A percentile compares a stretch with the other conserved stretches of the same genome.
These are phyloP conservation scores for Sebastes matsubarae DNA, from an alignment of 2,797 vertebrate genomes.

Conservation along the genomic window DNA sequence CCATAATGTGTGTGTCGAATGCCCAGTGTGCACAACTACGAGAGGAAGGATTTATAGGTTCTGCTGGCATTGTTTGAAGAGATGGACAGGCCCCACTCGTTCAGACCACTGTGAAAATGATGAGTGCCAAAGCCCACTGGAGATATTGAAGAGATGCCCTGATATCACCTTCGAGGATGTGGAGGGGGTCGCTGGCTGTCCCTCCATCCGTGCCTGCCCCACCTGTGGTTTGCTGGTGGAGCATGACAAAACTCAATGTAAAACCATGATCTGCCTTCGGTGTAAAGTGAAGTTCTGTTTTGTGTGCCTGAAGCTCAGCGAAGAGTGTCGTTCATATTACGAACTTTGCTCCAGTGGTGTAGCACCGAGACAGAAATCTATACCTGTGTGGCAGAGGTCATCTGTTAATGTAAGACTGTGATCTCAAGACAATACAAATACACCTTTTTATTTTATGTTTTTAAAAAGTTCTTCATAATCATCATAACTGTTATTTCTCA, in stretches of 20 bases:
- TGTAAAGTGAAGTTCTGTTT: slow-evolving; percentile 66
- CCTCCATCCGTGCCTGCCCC: slow-evolving; percentile 55
- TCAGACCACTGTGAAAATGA: slow-evolving; percentile 43
- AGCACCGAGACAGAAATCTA: slow-evolving; percentile 36
- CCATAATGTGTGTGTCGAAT: slow-evolving; percentile 19
- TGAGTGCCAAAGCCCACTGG: slow-evolving; percentile 21
- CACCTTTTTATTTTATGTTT: too few species aligned
- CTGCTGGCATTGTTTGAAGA: slow-evolving; percentile 70
- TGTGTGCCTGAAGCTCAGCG: slow-evolving; percentile 43
- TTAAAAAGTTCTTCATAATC: not conserved
- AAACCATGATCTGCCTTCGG: not conserved
- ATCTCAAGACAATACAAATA: too few species aligned
- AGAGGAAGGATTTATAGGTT: not conserved
- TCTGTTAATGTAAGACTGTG: too few species aligned
- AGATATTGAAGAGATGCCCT: slow-evolving; percentile 38
- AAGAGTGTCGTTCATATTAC: not conserved
- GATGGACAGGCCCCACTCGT: slow-evolving; percentile 39
- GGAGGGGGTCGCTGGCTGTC: slow-evolving; percentile 23
- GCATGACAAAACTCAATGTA: slow-evolving; percentile 20
- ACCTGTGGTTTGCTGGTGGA: slow-evolving; percentile 51
- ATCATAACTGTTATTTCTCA: not conserved
- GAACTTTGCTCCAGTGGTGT: not conserved
- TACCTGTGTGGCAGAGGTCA: slow-evolving; percentile 6
- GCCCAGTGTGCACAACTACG: not conserved
- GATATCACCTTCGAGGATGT: slow-evolving; percentile 3